These are phyloP conservation scores for Galeopsomyia nigrocyanea DNA, from an alignment of 2,888 invertebrate species.

Conservation along the genomic window DNA sequence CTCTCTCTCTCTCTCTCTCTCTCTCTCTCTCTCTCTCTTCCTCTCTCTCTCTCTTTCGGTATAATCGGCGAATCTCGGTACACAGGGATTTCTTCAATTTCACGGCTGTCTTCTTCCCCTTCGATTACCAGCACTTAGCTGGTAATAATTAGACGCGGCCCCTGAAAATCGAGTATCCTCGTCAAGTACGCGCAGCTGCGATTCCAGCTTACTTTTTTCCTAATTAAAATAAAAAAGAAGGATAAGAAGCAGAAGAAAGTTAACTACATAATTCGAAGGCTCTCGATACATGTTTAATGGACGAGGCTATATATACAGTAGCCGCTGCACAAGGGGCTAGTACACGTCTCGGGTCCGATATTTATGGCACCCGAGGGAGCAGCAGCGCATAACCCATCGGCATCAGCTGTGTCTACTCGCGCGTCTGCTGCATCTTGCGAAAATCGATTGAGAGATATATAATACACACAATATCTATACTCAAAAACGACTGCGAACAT, in stretches of 20 bases:
- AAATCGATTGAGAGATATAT: neutral
- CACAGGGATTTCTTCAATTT: slow-evolving; percentile 63
- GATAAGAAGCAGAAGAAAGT: slow-evolving; percentile 40
- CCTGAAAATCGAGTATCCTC: slow-evolving; percentile 55
- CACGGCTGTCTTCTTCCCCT: slow-evolving; percentile 61
- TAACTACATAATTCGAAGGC: neutral
- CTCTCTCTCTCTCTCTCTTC: too few relatives aligned
- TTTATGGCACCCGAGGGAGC: slow-evolving; percentile 42
- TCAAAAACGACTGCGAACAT: too few relatives aligned
- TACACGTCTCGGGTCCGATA: slow-evolving; percentile 19
- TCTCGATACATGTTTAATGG: slow-evolving; percentile 23
- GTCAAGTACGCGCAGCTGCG: slow-evolving; percentile 41
- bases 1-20: too few relatives aligned
- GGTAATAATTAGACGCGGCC: slow-evolving; percentile 64
- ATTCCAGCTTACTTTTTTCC: slow-evolving; percentile 38
- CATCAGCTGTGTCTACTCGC: slow-evolving; percentile 16
- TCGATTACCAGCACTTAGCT: slow-evolving; percentile 66
- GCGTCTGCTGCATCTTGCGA: neutral
- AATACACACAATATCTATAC: too few relatives aligned
- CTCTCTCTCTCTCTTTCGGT: neutral
- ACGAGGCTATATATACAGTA: slow-evolving; percentile 5
- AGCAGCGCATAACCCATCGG: neutral
- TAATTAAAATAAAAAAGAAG: slow-evolving; percentile 58
- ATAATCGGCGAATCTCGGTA: slow-evolving; percentile 44
- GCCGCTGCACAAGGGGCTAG: slow-evolving; percentile 4